Base-by-base conservation (phyloP, 2,888 invertebrate genomes). In the Chymomyza procnemis region DNA sequence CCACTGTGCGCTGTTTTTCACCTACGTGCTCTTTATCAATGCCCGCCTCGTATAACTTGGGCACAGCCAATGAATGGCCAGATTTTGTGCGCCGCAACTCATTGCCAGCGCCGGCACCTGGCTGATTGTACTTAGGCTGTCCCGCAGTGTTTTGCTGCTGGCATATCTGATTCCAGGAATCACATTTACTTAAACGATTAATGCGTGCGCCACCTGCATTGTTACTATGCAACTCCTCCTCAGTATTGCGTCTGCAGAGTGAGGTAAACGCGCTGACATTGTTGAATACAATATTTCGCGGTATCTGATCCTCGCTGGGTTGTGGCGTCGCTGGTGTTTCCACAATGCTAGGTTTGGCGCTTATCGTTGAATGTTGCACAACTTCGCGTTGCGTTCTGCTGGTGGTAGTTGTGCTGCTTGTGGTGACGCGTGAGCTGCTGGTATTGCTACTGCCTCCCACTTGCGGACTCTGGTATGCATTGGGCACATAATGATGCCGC, bases 1-100 rank as follows among this genome's bases (percentile, higher is more conserved):
- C 95, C 66, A 96, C 94, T 1, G 95, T 94, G 75, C 93, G 93
- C 88, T 93, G 93, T 91, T 96, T 96, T 72, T 93, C 93, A n/a
- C 92, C 90, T 55, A 95, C 92, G 80, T 94, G 93, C 48, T 94
- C 94, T 76, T 93, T 94, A 8, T 93, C 92, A 85, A 96, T 94
- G 65, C 95, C 94, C 12, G 96, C 96, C 90, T 97, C 96, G 89
- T 93, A 97, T 84, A 96, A 94, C 88, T 96, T 96, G 0, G 96
- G 95, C 61, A 95, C 92, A 41, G 94, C 93, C 76, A 96, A 91
- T 52, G 94, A 92, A 83, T 96, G 95, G 85, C 95, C 95, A 0
- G 96, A 96, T 86, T 95, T 96, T 3, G 95, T 94, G 83, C 95
- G 88, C 34, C 50, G 16, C 16, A 50, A 18, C 48, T 79, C 77